Conservation (phyloP, 2,797 vertebrate species). For the Botia kubotai region DNA sequence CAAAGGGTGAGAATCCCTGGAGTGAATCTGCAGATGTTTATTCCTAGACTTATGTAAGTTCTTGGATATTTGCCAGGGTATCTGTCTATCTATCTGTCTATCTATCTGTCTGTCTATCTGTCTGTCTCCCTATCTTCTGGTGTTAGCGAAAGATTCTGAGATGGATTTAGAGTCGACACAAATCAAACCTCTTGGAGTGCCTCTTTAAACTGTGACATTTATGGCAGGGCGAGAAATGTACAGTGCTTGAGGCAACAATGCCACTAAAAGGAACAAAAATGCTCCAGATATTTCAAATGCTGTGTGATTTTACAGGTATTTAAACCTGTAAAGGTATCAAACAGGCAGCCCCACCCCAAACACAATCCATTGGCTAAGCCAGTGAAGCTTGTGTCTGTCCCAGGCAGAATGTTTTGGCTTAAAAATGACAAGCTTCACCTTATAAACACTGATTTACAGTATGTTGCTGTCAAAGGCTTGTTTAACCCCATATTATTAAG, state of each 20-base stretch:
- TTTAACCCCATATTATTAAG: conserved; percentile 10
- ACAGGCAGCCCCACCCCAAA: not conserved
- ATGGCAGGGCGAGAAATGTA: not conserved
- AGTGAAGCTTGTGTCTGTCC: not conserved
- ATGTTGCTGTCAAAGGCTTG: conserved; percentile 19
- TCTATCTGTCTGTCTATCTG: no score
- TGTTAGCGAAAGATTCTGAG: not conserved
- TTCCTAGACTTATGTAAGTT: not conserved
- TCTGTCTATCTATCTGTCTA: not conserved
- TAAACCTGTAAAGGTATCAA: not conserved
- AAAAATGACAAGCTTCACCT: not conserved
- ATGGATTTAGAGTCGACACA: not conserved
- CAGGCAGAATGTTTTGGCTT: not conserved
- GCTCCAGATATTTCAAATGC: not conserved
- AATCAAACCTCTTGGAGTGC: not conserved
- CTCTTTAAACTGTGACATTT: not conserved
- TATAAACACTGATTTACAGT: conserved; percentile 18
- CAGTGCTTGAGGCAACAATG: not conserved
- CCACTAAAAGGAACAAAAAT: not conserved
- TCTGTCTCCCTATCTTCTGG: not conserved
- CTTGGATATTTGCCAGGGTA: conserved; percentile 7
- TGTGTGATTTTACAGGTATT: not conserved
- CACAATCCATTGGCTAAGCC: not conserved
- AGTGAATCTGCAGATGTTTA: conserved; percentile 24
- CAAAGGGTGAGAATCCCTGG: not conserved